phyloP scores from a whole-genome alignment of 2,113 vertebrate genomes.

The Trichechus manatus region DNA sequence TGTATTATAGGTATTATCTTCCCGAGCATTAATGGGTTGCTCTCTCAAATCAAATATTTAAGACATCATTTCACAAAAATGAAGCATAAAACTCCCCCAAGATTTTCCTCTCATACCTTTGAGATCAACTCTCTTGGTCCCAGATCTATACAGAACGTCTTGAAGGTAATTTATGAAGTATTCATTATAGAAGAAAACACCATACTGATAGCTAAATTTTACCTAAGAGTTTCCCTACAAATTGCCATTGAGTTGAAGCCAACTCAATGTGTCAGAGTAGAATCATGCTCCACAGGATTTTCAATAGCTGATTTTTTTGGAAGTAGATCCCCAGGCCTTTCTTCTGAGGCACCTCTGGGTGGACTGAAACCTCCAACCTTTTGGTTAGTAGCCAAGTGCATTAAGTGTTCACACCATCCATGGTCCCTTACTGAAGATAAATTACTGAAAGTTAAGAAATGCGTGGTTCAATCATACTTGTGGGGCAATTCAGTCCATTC shows the following conservation, averaged over 20 bases:
- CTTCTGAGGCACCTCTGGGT: background rate
- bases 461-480: background rate
- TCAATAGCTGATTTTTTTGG: background rate
- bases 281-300: background rate
- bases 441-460: conserved; percentile 41
- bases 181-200: conserved; percentile 32
- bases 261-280: background rate
- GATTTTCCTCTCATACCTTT: background rate
- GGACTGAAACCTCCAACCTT: background rate
- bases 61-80: background rate
- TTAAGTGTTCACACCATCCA: background rate
- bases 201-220: background rate
- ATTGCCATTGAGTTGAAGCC: background rate
- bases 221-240: background rate
- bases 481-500: background rate
- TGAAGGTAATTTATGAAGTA: background rate
- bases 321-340: background rate
- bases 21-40: background rate
- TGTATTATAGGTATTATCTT: background rate
- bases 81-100: conserved; percentile 26
- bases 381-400: background rate
- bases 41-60: conserved; percentile 50
- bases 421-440: background rate
- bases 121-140: background rate
- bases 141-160: background rate